Evolutionary conservation across 2,113 vertebrate genomes (phyloP), one percentile per base, ranked within the genome.

Genomic region (Daphoenositta chrysoptera): DNA sequence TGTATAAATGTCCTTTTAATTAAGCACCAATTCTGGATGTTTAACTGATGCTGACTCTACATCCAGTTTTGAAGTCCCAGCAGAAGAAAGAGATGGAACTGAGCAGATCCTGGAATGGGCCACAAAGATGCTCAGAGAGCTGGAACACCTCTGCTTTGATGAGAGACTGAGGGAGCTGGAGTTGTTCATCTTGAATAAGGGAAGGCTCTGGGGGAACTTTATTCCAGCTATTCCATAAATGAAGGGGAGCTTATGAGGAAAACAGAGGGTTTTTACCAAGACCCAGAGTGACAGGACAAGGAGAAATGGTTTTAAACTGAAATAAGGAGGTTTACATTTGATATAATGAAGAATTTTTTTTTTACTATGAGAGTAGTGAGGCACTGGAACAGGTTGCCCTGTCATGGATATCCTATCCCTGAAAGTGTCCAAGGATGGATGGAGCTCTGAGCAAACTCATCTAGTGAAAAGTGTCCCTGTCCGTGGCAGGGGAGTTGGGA

Each of bases 331-430:
- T 48, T 89, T 58, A 37, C 19, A 6, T 45, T n/a, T 45, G 28
- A 80, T 7, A n/a, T 37, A 27, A 71, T 2, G 4, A 47, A 40
- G 28, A 39, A 4, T 18, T 13, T 15, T 66, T 73, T n/a, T 12
- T 28, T 76, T 31, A 4, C 0, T 1, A 1, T n/a, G 7, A 14
- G 8, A 3, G 0, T 13, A 9, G 5, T 35, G 48, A 63, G 28
- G 6, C 18, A 23, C 18, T 72, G 22, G 35, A 4, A 14, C 13
- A 63, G 1, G 31, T 16, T 47, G 1, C 9, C 23, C 24, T 53
- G 27, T 3, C 10, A 6, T 26, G 47, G 51, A 6, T 83, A 24
- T 3, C 6, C 13, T 47, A 21, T 44, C 13, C 13, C 17, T 70
- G 21, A 11, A 33, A 60, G 1, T 7, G 23, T 33, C 12, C 18